phyloP scores from a whole-genome alignment of 1,140 invertebrate species.

The Prorops nasuta region DNA sequence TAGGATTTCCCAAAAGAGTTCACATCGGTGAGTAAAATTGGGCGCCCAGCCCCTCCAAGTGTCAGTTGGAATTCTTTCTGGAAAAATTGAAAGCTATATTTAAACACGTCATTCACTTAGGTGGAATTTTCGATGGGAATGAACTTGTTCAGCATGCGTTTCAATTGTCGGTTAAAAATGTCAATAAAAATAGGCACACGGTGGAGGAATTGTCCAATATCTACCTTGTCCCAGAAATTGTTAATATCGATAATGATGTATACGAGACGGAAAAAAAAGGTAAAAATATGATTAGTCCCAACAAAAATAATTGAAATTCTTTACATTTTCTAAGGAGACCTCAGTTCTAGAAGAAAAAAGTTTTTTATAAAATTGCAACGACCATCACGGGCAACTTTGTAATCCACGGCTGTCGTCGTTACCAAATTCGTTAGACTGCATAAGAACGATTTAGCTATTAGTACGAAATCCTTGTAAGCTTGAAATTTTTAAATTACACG shows the following conservation, averaged over 20 bases:
- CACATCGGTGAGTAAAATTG: conserved; percentile 22
- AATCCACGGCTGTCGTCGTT: too few relatives aligned
- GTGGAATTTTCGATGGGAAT: conserved; percentile 34
- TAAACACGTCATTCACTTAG: conserved; percentile 21
- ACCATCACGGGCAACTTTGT: too few relatives aligned
- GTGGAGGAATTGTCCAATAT: conserved; percentile 17
- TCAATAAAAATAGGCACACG: conserved; percentile 22
- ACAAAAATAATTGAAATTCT: not conserved
- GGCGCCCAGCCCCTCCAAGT: not conserved
- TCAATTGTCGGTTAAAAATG: conserved; percentile 19
- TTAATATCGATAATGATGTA: conserved; percentile 14
- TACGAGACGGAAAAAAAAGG: conserved; percentile 23
- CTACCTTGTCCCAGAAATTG: conserved; percentile 10
- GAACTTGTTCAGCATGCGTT: conserved; percentile 23
- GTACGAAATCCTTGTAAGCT: too few relatives aligned
- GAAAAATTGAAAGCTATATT: not conserved
- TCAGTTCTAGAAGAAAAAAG: too few relatives aligned
- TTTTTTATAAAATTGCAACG: too few relatives aligned
- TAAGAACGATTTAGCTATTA: too few relatives aligned
- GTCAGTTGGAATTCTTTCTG: not conserved
- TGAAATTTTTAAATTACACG: too few relatives aligned
- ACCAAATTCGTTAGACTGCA: too few relatives aligned
- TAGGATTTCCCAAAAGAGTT: conserved; percentile 15
- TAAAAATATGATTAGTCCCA: conserved; percentile 1
- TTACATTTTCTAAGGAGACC: too few relatives aligned